Percentiles rank a stretch among this genome's conserved stretches.
Conservation (phyloP, 2,888 invertebrate genomes). For the Clunio marinus region DNA sequence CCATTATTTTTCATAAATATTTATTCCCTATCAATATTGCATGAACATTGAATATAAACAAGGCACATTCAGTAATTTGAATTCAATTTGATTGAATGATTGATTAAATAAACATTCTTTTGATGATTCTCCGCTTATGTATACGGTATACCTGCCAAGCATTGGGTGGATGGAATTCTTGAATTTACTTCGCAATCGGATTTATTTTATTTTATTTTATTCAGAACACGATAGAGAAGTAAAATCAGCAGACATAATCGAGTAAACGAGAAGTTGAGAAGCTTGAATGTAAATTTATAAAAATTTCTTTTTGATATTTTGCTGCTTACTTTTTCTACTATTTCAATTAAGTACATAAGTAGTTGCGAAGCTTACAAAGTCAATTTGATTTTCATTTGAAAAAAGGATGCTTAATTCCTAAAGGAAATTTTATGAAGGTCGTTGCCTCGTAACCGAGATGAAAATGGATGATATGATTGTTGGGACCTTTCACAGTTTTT, state of each 20-base stretch:
- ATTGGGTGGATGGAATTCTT: not conserved
- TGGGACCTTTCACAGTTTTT: too few relatives aligned
- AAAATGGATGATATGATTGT: too few relatives aligned
- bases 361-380: too few relatives aligned
- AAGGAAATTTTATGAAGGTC: too few relatives aligned
- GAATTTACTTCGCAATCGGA: not conserved
- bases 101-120: slow-evolving; percentile 33
- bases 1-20: slow-evolving; percentile 31
- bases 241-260: slow-evolving; percentile 24
- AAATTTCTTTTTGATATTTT: too few relatives aligned
- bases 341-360: too few relatives aligned
- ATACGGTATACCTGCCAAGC: not conserved
- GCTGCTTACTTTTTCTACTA: too few relatives aligned
- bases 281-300: too few relatives aligned
- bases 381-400: too few relatives aligned
- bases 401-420: too few relatives aligned
- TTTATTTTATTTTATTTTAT: too few relatives aligned
- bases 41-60: slow-evolving; percentile 36
- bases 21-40: slow-evolving; percentile 37
- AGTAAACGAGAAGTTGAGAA: not conserved
- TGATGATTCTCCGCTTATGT: slow-evolving; percentile 13
- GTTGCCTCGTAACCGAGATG: too few relatives aligned
- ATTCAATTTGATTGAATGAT: slow-evolving; percentile 34
- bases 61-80: slow-evolving; percentile 27
- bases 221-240: slow-evolving; percentile 14